Conservation (phyloP, 2,113 vertebrate species). For the Anser cygnoides region DNA sequence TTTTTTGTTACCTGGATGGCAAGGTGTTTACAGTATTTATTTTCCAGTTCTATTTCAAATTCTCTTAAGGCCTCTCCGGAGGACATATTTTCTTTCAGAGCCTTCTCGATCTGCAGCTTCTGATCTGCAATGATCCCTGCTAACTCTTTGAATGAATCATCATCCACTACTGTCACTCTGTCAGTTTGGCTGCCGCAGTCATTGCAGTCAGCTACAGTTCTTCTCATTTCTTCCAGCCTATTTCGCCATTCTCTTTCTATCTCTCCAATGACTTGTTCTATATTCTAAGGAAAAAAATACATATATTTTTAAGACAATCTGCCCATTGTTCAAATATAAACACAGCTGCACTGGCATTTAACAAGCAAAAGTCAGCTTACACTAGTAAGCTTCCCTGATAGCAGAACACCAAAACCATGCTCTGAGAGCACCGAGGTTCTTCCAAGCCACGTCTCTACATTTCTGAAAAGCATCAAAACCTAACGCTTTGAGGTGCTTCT, state of each 20-base stretch:
- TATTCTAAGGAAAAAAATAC: conserved; percentile 66
- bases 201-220: conserved; percentile 49
- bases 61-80: conserved; percentile 75
- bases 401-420: not conserved
- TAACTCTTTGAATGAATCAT: conserved; percentile 34
- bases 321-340: not conserved
- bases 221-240: conserved; percentile 74
- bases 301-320: conserved; percentile 19
- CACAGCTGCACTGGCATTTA: not conserved
- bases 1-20: conserved; percentile 81
- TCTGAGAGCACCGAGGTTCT: not conserved
- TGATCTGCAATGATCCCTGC: conserved; percentile 43
- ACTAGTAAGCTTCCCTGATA: not conserved
- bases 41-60: conserved; percentile 75
- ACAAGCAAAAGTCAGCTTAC: not conserved
- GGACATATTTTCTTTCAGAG: conserved; percentile 69
- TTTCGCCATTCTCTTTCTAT: conserved; percentile 81
- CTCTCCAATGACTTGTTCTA: conserved; percentile 68
- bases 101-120: conserved; percentile 67
- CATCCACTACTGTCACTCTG: not conserved
- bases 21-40: conserved; percentile 80
- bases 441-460: not conserved
- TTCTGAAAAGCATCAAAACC: not conserved
- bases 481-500: not conserved
- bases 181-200: conserved; percentile 81